Percentiles rank a stretch among this genome's conserved stretches.
phyloP scores from a whole-genome alignment of 1,140 invertebrate species.

The Tetraneura akinire region DNA sequence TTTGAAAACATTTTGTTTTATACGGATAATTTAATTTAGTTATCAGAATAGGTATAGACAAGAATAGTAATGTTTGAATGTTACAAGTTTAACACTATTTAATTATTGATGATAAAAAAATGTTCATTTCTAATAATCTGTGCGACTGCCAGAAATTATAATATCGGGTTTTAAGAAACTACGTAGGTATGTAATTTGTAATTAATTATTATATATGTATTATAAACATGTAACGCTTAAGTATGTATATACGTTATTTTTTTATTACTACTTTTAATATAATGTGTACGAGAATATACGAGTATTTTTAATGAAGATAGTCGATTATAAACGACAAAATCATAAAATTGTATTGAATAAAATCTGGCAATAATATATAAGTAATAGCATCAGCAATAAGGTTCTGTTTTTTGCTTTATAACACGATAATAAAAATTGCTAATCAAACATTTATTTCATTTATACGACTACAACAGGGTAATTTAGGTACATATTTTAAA shows the following conservation, averaged over 20 bases:
- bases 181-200: too few relatives aligned
- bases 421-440: constrained; percentile 4
- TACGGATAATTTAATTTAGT: not conserved
- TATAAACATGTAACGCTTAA: too few relatives aligned
- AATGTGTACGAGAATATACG: too few relatives aligned
- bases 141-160: too few relatives aligned
- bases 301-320: not conserved
- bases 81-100: too few relatives aligned
- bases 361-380: not conserved
- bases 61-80: too few relatives aligned
- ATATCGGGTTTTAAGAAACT: too few relatives aligned
- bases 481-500: not conserved
- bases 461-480: not conserved
- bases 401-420: not conserved
- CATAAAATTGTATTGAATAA: not conserved
- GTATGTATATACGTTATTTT: too few relatives aligned
- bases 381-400: not conserved
- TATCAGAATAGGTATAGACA: not conserved
- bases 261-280: too few relatives aligned
- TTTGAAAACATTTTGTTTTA: constrained; percentile 15
- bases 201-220: too few relatives aligned
- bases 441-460: not conserved
- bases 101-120: too few relatives aligned
- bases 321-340: not conserved
- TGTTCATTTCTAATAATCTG: too few relatives aligned